A percentile compares a stretch with the other conserved stretches of the same genome.
Conservation (phyloP, 2,797 vertebrate genomes). For the Mormyrops boulengeri region DNA sequence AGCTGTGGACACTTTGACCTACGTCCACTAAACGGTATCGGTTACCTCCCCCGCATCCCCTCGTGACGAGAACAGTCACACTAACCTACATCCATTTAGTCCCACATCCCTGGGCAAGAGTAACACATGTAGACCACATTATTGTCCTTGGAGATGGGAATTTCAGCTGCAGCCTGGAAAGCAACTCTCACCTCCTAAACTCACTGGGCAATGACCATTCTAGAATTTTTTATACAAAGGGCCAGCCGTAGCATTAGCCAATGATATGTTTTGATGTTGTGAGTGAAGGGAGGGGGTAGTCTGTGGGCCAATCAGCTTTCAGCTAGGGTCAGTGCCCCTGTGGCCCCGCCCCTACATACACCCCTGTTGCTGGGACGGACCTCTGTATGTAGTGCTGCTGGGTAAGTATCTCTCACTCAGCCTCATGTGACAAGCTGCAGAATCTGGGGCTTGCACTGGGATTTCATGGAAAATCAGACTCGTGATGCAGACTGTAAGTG, state of each 20-base stretch:
- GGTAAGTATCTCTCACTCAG: background rate
- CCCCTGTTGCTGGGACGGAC: background rate
- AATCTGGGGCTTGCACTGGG: background rate
- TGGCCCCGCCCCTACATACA: background rate
- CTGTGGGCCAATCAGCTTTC: background rate
- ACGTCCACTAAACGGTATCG: background rate
- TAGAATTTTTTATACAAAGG: background rate
- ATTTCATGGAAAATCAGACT: background rate
- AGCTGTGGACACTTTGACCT: background rate
- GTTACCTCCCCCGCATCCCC: background rate
- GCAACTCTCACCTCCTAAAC: background rate
- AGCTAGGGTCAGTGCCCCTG: background rate
- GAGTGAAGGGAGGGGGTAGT: background rate
- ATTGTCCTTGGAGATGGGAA: background rate
- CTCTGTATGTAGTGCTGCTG: background rate
- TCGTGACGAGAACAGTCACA: background rate
- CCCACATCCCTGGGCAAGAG: background rate
- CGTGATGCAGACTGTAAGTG: background rate
- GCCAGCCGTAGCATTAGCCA: background rate
- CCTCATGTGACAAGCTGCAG: background rate
- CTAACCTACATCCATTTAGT: background rate
- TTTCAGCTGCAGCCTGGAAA: background rate
- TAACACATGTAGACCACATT: background rate
- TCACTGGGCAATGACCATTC: background rate
- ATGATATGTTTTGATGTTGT: background rate